These are phyloP conservation scores for Diadophis punctatus DNA, from an alignment of 2,113 vertebrate species.

Conservation along the genomic window DNA sequence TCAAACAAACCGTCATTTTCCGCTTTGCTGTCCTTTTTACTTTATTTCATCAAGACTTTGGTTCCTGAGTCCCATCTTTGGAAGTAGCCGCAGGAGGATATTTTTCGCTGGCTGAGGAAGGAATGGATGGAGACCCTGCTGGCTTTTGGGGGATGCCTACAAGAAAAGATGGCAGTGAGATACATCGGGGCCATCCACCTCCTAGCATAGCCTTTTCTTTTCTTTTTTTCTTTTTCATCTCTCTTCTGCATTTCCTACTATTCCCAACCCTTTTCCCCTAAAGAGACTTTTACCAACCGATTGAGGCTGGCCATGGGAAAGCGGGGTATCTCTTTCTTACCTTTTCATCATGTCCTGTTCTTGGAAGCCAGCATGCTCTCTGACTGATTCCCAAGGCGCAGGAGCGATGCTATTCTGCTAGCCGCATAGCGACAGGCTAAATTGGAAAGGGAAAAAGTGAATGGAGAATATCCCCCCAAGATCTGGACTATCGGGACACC, in stretches of 20 bases:
- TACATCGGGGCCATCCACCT: background rate
- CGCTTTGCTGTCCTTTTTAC: background rate
- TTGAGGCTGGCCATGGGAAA: background rate
- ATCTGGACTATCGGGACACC: background rate
- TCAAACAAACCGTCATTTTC: constrained; percentile 3
- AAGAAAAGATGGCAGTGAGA: background rate
- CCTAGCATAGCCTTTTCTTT: background rate
- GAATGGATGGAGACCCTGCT: background rate
- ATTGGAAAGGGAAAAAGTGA: background rate
- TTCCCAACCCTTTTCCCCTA: background rate
- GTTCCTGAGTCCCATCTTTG: background rate
- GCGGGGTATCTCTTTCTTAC: background rate
- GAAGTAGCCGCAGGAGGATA: background rate
- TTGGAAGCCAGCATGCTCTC: background rate
- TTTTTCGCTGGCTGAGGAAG: background rate
- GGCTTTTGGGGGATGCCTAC: background rate
- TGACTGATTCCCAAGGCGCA: background rate
- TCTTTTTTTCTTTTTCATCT: background rate
- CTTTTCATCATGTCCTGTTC: background rate
- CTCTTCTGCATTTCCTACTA: background rate
- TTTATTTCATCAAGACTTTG: background rate
- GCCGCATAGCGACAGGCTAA: constrained; percentile 37
- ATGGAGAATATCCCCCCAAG: background rate
- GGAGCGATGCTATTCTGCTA: constrained; percentile 4
- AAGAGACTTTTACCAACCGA: background rate